These are phyloP conservation scores for Cynodonichthys magdalenae DNA, from an alignment of 2,797 vertebrate genomes.

Conservation along the genomic window DNA sequence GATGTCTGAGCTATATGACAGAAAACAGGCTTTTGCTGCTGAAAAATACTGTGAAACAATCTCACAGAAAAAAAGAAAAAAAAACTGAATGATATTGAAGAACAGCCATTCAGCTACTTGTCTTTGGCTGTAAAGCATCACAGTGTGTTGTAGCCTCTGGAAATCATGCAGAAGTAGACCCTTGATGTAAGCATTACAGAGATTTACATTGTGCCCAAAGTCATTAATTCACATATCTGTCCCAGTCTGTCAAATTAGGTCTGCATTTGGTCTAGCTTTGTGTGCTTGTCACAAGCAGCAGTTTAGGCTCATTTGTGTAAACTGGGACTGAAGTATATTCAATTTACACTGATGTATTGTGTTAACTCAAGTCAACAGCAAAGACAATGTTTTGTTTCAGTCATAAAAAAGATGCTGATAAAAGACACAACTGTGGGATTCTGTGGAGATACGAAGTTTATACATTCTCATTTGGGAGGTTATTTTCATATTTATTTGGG, in stretches of 20 bases:
- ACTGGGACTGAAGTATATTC: background rate
- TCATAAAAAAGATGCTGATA: background rate
- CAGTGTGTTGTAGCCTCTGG: slow-evolving; percentile 25
- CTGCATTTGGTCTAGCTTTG: slow-evolving; percentile 4
- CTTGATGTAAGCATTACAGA: slow-evolving; percentile 26
- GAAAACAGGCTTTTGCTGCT: background rate
- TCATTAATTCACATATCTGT: slow-evolving; percentile 44
- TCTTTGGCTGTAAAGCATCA: slow-evolving; percentile 10
- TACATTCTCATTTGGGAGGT: no score
- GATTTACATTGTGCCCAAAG: slow-evolving; percentile 44
- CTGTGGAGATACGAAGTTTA: no score
- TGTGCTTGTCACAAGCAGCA: slow-evolving; percentile 24
- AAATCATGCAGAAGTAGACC: slow-evolving; percentile 12
- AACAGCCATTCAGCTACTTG: slow-evolving; percentile 13
- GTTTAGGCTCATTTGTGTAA: slow-evolving; percentile 9
- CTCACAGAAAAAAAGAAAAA: background rate
- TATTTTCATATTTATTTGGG: no score
- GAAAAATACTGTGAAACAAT: background rate
- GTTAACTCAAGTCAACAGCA: background rate
- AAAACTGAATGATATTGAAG: background rate
- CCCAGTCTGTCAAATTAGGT: slow-evolving; percentile 42
- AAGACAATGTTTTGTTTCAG: slow-evolving; percentile 6
- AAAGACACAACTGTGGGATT: background rate
- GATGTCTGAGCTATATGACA: slow-evolving; percentile 3
- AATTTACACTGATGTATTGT: background rate